phyloP scores from a whole-genome alignment of 2,888 invertebrate species.

The Spialia ferax region DNA sequence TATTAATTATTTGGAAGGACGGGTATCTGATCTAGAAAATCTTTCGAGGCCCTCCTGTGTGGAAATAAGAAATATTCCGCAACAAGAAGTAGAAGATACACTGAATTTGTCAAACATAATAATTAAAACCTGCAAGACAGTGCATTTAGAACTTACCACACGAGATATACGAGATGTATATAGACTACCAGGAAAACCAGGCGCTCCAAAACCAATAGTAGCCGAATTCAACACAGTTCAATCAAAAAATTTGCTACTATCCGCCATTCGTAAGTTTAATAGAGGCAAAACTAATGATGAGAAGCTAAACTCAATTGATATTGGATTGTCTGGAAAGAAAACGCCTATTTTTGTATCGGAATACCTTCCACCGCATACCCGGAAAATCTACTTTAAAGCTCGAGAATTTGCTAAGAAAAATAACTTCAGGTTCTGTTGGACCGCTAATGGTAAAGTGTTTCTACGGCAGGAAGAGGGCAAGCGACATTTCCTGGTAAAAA shows the following conservation, averaged over 20 bases:
- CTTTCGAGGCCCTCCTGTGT: neutral
- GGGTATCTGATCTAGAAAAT: neutral
- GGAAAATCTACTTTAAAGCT: neutral
- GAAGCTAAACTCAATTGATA: neutral
- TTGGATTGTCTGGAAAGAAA: neutral
- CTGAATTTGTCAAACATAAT: neutral
- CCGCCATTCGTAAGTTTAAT: neutral
- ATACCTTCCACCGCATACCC: neutral
- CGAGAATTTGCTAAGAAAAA: constrained; percentile 2
- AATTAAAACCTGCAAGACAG: neutral
- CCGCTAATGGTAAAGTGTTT: neutral
- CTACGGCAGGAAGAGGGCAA: neutral
- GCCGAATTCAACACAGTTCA: neutral
- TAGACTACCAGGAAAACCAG: neutral
- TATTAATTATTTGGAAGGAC: neutral
- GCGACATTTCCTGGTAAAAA: neutral
- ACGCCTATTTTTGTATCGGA: constrained; percentile 1
- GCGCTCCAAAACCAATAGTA: neutral
- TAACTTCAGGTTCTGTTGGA: neutral
- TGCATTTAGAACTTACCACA: neutral
- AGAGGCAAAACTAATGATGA: neutral
- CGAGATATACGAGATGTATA: neutral
- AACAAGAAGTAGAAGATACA: neutral
- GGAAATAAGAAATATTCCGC: neutral
- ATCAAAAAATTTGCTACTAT: neutral